Base-by-base conservation (phyloP, 1,140 invertebrate genomes). In the Macrostomum lignano region DNA sequence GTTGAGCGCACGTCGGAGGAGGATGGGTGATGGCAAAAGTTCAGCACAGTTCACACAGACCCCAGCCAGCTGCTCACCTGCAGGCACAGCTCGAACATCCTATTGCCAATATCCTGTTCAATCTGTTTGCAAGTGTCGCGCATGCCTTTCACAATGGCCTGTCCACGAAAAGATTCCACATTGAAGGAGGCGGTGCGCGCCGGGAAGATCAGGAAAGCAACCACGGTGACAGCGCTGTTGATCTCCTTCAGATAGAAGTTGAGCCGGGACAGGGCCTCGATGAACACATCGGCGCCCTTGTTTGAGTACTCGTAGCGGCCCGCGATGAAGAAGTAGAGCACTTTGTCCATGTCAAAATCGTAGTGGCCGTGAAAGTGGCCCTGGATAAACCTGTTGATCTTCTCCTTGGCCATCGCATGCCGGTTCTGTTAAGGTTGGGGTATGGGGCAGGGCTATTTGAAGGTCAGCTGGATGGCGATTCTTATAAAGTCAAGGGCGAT, bases 241-340 rank as follows among this genome's bases (percentile, higher is more conserved):
- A 72, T 67, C 2, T 66, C 75, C 68, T 93, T 88, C 17, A 98
- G 61, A 50, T 78, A 78, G 55, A 93, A 78, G 60, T 99, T 98
- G 2, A 99, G 60, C 46, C 86, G 64, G 0, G 91, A 81, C 37
- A 98, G 62, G 7, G 82, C 68, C 58, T 98, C 88, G 36, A 99
- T 94, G 49, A 96, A 98, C 39, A 98, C 74, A 52, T 99, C 91
- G 2, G 82, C 88, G 22, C 91, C 91, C 62, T 98, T 98, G 55
- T 99, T 99, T 21, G 74, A 76, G 56, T 86, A 99, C 58, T 99
- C 91, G 52, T 98, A 98, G 5, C 91, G 70, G 1, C 91, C 91
- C 43, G 91, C 88, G 48, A 79, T 94, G 58, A 98, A 98, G 50
- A 96, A 82, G 52, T 98, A 98, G 3, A 98, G 51, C 0, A 88